These are phyloP conservation scores for Oscheius sp. DNA, from an alignment of 2,888 invertebrate species.

Conservation along the genomic window DNA sequence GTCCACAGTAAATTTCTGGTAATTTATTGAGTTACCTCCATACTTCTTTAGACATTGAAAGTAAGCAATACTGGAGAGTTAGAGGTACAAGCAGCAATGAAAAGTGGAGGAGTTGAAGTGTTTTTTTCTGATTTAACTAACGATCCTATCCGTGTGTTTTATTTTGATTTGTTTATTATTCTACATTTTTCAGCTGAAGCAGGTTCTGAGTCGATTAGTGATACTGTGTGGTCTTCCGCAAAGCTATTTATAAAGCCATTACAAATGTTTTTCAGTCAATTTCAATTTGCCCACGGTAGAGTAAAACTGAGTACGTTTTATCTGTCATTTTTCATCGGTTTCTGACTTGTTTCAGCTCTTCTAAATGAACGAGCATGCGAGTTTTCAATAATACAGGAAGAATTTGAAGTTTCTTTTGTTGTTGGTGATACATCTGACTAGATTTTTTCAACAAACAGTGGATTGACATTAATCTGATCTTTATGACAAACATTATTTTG, in stretches of 20 bases:
- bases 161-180: not conserved
- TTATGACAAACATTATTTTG: not conserved
- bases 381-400: constrained; percentile 26
- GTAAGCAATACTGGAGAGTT: constrained; percentile 26
- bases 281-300: constrained; percentile 21
- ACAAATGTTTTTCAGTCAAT: constrained; percentile 20
- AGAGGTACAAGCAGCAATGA: constrained; percentile 20
- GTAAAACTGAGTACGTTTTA: constrained; percentile 25
- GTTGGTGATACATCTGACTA: constrained; percentile 28
- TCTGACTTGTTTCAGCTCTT: constrained; percentile 21
- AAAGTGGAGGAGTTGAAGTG: constrained; percentile 20
- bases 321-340: not conserved
- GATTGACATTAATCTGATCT: not conserved
- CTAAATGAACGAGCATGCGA: constrained; percentile 14
- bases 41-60: constrained; percentile 14
- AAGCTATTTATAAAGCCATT: constrained; percentile 28
- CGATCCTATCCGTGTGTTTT: constrained; percentile 1
- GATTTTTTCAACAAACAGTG: too few relatives aligned
- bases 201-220: not conserved
- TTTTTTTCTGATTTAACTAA: constrained; percentile 29
- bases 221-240: not conserved
- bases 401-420: constrained; percentile 30
- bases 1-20: constrained; percentile 29
- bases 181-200: not conserved
- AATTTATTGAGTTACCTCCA: not conserved